Conservation (phyloP, 2,113 vertebrate genomes). For the Garra rufa region DNA sequence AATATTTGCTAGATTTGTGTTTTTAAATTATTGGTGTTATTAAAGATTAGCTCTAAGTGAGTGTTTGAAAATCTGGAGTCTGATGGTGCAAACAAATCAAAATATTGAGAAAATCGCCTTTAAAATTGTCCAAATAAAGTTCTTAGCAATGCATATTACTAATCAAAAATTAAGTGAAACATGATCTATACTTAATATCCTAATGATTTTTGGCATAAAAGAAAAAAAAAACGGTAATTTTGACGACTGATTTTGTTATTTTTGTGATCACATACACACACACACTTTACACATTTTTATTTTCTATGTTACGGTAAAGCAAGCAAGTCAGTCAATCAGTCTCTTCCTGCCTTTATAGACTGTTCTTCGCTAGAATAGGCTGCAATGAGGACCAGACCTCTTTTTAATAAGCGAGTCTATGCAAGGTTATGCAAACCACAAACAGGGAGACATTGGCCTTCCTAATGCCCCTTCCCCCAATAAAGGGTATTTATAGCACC, state of each 20-base stretch:
- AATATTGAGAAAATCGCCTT: no score
- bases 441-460: neutral
- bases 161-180: no score
- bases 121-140: no score
- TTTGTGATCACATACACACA: no score
- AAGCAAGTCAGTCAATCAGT: neutral
- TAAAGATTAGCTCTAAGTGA: neutral
- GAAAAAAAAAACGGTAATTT: no score
- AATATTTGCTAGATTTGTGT: neutral
- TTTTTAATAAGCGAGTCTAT: conserved; percentile 7
- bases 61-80: no score
- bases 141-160: no score
- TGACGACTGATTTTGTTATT: no score
- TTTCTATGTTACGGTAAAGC: neutral
- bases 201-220: no score
- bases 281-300: neutral
- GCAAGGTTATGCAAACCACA: neutral
- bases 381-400: conserved; percentile 9
- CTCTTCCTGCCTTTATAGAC: neutral
- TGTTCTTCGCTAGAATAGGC: neutral
- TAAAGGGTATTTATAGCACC: conserved; percentile 21
- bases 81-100: no score
- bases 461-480: neutral
- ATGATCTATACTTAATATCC: no score
- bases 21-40: neutral